Evolutionary conservation across 2,888 invertebrate species (phyloP).

Genomic region (Pollenia griseotomentosa): DNA sequence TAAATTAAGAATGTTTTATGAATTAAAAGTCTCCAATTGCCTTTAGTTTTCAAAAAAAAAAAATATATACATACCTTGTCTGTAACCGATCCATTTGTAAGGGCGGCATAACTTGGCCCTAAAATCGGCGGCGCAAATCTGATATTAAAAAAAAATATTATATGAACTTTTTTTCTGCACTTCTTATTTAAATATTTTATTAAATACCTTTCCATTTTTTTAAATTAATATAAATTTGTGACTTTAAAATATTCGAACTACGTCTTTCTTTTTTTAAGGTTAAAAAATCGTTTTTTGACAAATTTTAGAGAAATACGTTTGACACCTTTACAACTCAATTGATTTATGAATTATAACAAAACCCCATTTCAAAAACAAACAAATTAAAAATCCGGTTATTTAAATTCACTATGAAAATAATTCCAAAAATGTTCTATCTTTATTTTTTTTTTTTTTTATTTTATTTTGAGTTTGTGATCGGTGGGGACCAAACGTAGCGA

Average conservation of each 20-base stretch:
- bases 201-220: conserved; percentile 80
- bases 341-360: conserved; percentile 61
- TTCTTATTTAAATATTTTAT: not conserved
- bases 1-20: too few relatives aligned
- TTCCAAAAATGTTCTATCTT: conserved; percentile 27
- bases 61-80: conserved; percentile 87
- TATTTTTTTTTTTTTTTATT: conserved; percentile 61
- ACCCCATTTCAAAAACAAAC: conserved; percentile 77
- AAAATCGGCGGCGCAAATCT: conserved; percentile 70
- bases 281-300: too few relatives aligned
- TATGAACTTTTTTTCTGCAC: not conserved
- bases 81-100: conserved; percentile 90
- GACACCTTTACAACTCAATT: conserved; percentile 9
- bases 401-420: not conserved
- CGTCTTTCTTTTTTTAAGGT: not conserved
- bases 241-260: not conserved
- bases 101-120: conserved; percentile 84
- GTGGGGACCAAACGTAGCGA: conserved; percentile 81
- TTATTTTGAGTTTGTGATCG: conserved; percentile 67
- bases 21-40: too few relatives aligned
- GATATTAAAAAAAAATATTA: conserved; percentile 35
- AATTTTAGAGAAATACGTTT: not conserved
- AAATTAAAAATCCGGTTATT: conserved; percentile 8
- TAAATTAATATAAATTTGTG: not conserved
- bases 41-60: not conserved